phyloP scores from a whole-genome alignment of 2,113 vertebrate genomes.

The Carettochelys insculpta region DNA sequence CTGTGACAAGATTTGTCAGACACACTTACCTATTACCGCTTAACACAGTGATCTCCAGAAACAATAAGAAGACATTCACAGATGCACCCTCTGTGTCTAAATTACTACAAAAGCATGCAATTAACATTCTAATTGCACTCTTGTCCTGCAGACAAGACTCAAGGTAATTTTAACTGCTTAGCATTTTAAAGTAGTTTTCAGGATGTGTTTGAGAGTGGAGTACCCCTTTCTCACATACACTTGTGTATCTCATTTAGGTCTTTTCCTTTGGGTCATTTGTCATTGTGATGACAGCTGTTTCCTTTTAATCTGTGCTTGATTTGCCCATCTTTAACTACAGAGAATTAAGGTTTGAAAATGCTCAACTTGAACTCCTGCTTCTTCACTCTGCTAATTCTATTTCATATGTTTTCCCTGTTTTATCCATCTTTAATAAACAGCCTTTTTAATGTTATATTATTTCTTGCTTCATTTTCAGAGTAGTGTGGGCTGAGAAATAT shows the following conservation, averaged over 20 bases:
- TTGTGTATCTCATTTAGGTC: conserved; percentile 26
- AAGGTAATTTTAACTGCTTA: not conserved
- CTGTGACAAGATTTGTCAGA: not conserved
- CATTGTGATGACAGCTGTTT: not conserved
- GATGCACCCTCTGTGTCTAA: not conserved
- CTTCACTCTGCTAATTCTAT: not conserved
- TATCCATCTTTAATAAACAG: not conserved
- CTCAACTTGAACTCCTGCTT: not conserved
- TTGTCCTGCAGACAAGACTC: not conserved
- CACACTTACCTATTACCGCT: not conserved
- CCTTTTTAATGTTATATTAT: not conserved
- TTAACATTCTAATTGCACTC: conserved; percentile 14
- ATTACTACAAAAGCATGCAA: not conserved
- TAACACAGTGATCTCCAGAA: not conserved
- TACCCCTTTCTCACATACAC: not conserved
- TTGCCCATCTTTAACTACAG: not conserved
- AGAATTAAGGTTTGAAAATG: not conserved
- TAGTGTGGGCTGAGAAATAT: not conserved
- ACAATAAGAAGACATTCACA: not conserved
- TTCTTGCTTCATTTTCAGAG: not conserved
- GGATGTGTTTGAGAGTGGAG: not conserved
- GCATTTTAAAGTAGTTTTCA: conserved; percentile 8
- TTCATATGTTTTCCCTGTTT: not conserved
- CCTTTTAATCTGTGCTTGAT: conserved; percentile 14
- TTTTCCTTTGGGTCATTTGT: not conserved